Percentiles rank a stretch among this genome's conserved stretches.
Evolutionary conservation across 2,113 vertebrate genomes (phyloP).

Genomic region (Ailurus styani): DNA sequence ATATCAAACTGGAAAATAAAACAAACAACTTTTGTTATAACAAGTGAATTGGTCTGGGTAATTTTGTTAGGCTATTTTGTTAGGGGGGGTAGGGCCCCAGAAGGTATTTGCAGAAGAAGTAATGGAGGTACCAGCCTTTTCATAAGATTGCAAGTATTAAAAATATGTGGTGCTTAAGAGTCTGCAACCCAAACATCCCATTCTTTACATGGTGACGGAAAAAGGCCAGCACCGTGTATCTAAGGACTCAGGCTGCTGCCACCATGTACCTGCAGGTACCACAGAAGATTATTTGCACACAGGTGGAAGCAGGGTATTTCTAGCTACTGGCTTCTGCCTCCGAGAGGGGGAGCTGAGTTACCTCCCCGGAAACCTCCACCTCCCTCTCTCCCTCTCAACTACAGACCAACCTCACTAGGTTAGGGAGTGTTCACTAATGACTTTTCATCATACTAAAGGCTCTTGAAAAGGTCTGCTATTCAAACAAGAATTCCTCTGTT

Average conservation of each 20-base stretch:
- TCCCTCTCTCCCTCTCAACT: background rate
- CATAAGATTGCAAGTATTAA: background rate
- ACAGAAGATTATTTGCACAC: too few relatives aligned
- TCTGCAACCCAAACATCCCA: background rate
- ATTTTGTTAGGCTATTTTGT: background rate
- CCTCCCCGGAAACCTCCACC: background rate
- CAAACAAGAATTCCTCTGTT: background rate
- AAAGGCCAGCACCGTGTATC: background rate
- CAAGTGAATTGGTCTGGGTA: background rate
- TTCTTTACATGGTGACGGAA: background rate
- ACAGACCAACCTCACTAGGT: background rate
- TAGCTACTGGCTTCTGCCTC: background rate
- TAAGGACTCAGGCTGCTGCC: background rate
- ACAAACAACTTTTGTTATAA: background rate
- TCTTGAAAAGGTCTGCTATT: background rate
- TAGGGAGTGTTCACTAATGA: background rate
- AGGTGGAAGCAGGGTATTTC: background rate
- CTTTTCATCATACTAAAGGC: background rate
- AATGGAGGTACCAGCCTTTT: background rate
- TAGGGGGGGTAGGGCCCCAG: background rate
- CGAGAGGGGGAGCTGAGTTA: background rate
- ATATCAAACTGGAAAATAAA: background rate
- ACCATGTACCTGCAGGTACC: background rate
- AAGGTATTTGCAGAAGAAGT: background rate
- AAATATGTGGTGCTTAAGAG: background rate